These are phyloP conservation scores for Sinella curviseta DNA, from an alignment of 1,140 invertebrate genomes.

Conservation along the genomic window DNA sequence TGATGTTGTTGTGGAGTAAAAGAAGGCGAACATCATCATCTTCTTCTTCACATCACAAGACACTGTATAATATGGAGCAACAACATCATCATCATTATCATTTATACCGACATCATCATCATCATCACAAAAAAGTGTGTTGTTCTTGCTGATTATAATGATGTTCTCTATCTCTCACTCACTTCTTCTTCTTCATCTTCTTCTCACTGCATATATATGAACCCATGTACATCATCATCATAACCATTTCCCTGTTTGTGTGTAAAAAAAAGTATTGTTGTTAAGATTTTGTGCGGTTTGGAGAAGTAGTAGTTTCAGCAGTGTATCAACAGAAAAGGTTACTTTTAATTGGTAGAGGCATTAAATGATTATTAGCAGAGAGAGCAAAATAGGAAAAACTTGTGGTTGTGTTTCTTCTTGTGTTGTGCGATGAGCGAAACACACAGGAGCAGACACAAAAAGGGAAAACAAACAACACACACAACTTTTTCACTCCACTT, in stretches of 20 bases:
- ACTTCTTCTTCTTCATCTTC: too few species aligned
- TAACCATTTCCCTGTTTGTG: too few species aligned
- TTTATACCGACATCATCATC: conserved; percentile 14
- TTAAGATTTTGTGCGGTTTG: neutral
- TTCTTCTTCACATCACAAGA: neutral
- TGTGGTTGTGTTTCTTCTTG: neutral
- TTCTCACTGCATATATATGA: neutral
- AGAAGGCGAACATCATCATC: neutral
- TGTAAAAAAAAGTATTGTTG: neutral
- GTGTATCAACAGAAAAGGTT: conserved; percentile 7
- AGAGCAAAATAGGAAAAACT: neutral
- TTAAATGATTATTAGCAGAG: conserved; percentile 22
- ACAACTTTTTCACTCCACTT: conserved; percentile 16
- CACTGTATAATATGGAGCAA: neutral
- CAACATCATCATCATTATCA: conserved; percentile 21
- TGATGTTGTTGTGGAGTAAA: neutral
- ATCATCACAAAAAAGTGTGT: neutral
- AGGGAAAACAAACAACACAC: neutral
- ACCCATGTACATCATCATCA: neutral
- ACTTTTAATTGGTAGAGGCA: conserved; percentile 23
- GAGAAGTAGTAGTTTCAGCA: neutral
- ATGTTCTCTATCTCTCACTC: too few species aligned
- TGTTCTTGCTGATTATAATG: conserved; percentile 12
- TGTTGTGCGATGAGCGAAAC: neutral
- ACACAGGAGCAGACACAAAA: neutral